These are phyloP conservation scores for Fundulus diaphanus DNA, from an alignment of 2,797 vertebrate genomes.

Conservation along the genomic window DNA sequence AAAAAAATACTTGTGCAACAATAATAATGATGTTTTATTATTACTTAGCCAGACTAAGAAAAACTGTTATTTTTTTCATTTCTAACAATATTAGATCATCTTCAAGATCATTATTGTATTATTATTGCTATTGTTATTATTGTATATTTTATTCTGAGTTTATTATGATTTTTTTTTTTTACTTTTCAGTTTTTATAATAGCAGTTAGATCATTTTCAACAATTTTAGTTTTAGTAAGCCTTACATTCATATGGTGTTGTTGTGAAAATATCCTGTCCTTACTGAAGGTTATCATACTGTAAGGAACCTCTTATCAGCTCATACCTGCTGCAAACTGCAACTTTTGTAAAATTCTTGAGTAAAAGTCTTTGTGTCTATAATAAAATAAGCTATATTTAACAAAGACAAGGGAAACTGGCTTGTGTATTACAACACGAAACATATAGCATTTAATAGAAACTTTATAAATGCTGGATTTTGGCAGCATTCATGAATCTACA, in stretches of 20 bases:
- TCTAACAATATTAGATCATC: too few relatives aligned
- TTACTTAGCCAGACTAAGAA: too few relatives aligned
- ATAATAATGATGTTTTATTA: too few relatives aligned
- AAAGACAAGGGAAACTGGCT: neutral
- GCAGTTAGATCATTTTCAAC: neutral
- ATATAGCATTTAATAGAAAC: neutral
- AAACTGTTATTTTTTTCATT: too few relatives aligned
- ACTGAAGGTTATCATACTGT: neutral
- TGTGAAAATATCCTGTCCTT: neutral
- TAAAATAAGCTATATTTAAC: neutral
- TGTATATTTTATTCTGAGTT: too few relatives aligned
- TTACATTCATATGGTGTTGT: neutral
- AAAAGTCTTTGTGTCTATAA: neutral
- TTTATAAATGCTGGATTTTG: neutral
- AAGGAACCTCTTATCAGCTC: neutral
- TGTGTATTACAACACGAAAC: neutral
- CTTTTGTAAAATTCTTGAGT: neutral
- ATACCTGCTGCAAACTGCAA: neutral
- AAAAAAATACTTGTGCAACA: too few relatives aligned
- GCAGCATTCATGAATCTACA: neutral
- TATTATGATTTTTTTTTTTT: neutral
- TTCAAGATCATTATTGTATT: too few relatives aligned
- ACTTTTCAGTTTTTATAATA: neutral
- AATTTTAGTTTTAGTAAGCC: neutral
- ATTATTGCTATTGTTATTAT: too few relatives aligned